phyloP scores from a whole-genome alignment of 2,888 invertebrate genomes.

The Frankliniella fusca region DNA sequence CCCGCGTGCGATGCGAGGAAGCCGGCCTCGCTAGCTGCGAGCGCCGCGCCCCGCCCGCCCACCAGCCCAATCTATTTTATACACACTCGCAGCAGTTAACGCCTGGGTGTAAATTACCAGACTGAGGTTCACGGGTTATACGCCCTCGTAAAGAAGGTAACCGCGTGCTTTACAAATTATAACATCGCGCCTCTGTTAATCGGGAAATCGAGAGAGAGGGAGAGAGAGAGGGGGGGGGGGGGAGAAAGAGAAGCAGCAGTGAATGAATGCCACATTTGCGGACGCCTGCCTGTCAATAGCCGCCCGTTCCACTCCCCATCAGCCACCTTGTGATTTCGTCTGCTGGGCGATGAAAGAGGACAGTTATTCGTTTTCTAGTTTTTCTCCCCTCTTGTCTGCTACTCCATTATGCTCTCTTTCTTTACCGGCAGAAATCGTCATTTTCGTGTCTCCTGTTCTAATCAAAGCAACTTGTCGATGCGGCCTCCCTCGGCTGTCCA shows the following conservation, averaged over 20 bases:
- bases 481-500: conserved; percentile 15
- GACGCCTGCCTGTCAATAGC: neutral
- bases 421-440: conserved; percentile 3
- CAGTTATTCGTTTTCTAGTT: conserved; percentile 25
- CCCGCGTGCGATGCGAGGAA: too few relatives aligned
- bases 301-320: neutral
- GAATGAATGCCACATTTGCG: neutral
- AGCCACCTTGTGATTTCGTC: conserved; percentile 18
- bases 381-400: neutral
- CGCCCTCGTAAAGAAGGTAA: neutral
- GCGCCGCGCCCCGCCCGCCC: neutral
- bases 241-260: neutral
- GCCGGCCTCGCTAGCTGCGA: neutral
- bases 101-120: neutral
- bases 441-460: conserved; percentile 8
- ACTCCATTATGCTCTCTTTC: conserved; percentile 5
- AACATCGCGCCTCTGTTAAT: neutral
- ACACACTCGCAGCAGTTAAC: neutral
- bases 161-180: neutral
- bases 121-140: neutral
- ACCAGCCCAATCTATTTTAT: neutral
- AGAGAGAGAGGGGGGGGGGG: neutral
- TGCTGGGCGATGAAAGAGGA: neutral
- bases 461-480: conserved; percentile 20
- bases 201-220: too few relatives aligned